Percentiles rank a stretch among this genome's conserved stretches.
Evolutionary conservation across 2,797 vertebrate genomes (phyloP).

Genomic region (Anabacerthia variegaticeps): DNA sequence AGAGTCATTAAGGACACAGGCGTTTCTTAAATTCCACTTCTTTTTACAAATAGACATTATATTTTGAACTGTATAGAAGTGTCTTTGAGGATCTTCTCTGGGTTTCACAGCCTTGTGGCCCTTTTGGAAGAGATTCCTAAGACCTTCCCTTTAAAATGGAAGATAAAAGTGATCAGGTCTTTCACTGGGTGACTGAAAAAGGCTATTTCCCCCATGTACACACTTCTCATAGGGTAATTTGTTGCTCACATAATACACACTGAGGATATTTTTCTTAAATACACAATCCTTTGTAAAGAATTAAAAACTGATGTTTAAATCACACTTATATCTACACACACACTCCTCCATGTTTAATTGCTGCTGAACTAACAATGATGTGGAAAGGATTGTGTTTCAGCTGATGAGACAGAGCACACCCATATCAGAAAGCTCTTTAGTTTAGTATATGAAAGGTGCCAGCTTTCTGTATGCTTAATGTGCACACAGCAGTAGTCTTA

Average conservation of each 20-base stretch:
- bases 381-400: neutral
- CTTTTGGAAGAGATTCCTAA: neutral
- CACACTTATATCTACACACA: neutral
- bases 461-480: neutral
- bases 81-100: neutral
- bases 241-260: rapidly evolving
- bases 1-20: neutral
- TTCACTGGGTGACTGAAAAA: neutral
- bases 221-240: neutral
- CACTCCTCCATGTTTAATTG: neutral
- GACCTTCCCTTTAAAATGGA: neutral
- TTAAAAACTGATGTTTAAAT: neutral
- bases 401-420: neutral
- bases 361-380: neutral
- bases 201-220: neutral
- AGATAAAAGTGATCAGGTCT: neutral
- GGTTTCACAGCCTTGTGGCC: neutral
- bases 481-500: neutral
- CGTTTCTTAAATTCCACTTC: neutral
- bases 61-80: neutral
- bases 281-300: neutral
- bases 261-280: neutral
- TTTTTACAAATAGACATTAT: neutral
- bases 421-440: neutral
- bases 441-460: neutral